A percentile compares a stretch with the other conserved stretches of the same genome.
Conservation (phyloP, 2,113 vertebrate species). For the Engystomops pustulosus region DNA sequence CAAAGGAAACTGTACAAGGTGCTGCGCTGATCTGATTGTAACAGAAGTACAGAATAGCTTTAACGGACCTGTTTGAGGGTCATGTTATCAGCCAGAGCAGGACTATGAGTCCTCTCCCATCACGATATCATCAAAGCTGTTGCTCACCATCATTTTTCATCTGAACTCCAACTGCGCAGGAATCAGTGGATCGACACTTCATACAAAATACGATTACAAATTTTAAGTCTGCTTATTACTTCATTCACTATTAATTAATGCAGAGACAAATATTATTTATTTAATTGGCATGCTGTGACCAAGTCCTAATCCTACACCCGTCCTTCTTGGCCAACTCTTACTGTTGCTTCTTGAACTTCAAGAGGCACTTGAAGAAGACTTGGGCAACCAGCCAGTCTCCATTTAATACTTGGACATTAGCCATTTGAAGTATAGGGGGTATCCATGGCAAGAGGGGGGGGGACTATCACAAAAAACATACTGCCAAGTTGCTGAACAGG, state of each 20-base stretch:
- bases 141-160: too few species aligned
- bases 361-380: slow-evolving; percentile 6
- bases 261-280: too few species aligned
- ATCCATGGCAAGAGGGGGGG: neutral
- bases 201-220: neutral
- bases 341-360: slow-evolving; percentile 3
- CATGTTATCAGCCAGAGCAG: too few species aligned
- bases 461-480: neutral
- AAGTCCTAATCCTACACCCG: neutral
- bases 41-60: too few species aligned
- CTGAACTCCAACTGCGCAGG: too few species aligned
- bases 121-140: too few species aligned
- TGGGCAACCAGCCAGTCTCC: slow-evolving; percentile 14
- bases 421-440: neutral
- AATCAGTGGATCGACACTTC: too few species aligned
- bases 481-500: slow-evolving; percentile 3
- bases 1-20: too few species aligned
- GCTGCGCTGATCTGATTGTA: too few species aligned
- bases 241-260: too few species aligned
- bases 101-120: too few species aligned
- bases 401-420: neutral
- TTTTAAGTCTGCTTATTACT: neutral
- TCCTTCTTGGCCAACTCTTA: neutral
- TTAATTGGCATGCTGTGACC: neutral
- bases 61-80: too few species aligned